phyloP scores from a whole-genome alignment of 1,140 invertebrate genomes.

The Mesaphorura yosii region DNA sequence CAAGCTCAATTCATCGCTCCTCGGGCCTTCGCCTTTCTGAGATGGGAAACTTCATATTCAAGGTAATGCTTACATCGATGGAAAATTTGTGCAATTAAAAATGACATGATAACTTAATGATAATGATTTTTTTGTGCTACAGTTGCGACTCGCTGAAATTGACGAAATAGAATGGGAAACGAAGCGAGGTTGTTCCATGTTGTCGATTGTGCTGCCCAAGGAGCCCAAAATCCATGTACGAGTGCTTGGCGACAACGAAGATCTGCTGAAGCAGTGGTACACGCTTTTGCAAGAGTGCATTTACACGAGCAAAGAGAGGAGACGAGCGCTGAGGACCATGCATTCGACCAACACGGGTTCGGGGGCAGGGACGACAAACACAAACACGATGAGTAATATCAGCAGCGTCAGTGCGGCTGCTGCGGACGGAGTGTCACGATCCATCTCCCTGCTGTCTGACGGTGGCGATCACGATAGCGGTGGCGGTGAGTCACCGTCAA shows the following conservation, averaged over 20 bases:
- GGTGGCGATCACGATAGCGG: neutral
- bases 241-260: slow-evolving; percentile 28
- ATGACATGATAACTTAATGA: no score
- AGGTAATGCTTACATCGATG: slow-evolving; percentile 38
- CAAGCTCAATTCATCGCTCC: slow-evolving; percentile 33
- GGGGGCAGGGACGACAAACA: neutral
- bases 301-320: slow-evolving; percentile 46
- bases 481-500: neutral
- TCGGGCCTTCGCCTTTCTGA: slow-evolving; percentile 50
- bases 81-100: neutral
- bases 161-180: slow-evolving; percentile 50
- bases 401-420: neutral
- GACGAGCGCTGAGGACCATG: slow-evolving; percentile 42
- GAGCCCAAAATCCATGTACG: slow-evolving; percentile 22
- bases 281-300: slow-evolving; percentile 50
- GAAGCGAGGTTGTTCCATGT: slow-evolving; percentile 28
- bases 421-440: neutral
- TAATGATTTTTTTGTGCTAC: slow-evolving; percentile 22
- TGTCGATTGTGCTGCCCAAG: slow-evolving; percentile 24
- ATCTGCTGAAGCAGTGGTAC: slow-evolving; percentile 41
- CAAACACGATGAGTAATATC: neutral
- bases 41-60: slow-evolving; percentile 59
- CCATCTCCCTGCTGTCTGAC: neutral
- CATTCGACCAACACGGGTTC: slow-evolving; percentile 33
- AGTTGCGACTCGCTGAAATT: slow-evolving; percentile 53